Evolutionary conservation across 2,888 invertebrate species (phyloP), one percentile per base, ranked within the genome.

Genomic region (Lasioglossum oenotherae): DNA sequence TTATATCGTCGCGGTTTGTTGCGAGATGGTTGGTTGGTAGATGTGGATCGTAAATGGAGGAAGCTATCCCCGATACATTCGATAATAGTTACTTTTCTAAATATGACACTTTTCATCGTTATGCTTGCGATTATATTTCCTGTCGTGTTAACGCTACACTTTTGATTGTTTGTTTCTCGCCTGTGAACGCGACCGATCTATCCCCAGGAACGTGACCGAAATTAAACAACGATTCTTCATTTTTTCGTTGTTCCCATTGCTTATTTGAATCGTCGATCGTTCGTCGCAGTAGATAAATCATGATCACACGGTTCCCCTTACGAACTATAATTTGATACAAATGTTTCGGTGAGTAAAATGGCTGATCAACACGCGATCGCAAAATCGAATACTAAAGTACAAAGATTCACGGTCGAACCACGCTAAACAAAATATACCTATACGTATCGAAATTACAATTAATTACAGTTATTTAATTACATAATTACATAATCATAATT

Each of bases 1-100:
- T 90, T 84, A 90, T 89, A 91, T 87, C 86, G 87, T 88, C 88
- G 87, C 85, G 76, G 74, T 4, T 84, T 31, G 35, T 44, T 38
- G 31, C 74, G 67, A 44, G 60, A 82, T 35, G 46, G 31, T 35
- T 64, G 64, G 19, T 64, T 31, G 31, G 81, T 77, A 76, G 74
- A 76, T 85, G 41, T 35, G 35, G 35, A 57, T 64, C 16, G 64
- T 77, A 78, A 60, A 38, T 60, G 27, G 41, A 57, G 77, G 35
- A 46, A 80, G n/a, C 64, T 72, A 78, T 86, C 49, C 69, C 81
- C 31, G 57, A 73, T 82, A 73, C 72, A 78, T 53, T 57, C 38
- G 74, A 82, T 81, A 74, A 81, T 80, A 27, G 53, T 73, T 84
- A 74, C 60, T 60, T 69, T 74, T 72, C 74, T 85, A 86, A 80